Conservation (phyloP, 2,888 invertebrate species). For the Hybos culiciformis region DNA sequence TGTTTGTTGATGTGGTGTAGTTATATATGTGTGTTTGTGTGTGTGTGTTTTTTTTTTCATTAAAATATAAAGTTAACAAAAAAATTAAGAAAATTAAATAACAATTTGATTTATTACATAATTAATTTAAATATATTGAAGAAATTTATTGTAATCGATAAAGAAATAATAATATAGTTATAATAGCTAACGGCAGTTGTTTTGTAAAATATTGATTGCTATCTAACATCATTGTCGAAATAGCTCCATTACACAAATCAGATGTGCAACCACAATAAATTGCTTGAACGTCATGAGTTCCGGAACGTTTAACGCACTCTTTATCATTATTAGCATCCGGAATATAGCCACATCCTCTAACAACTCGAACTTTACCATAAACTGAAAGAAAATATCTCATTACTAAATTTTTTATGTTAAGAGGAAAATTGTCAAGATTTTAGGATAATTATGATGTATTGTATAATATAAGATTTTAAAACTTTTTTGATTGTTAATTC, state of each 20-base stretch:
- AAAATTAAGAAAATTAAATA: too few species aligned
- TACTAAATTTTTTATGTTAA: constrained; percentile 1
- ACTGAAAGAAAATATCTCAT: constrained; percentile 44
- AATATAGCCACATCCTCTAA: constrained; percentile 69
- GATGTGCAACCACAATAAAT: constrained; percentile 66
- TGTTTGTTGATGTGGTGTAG: too few species aligned
- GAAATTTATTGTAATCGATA: not conserved
- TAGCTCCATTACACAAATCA: constrained; percentile 58
- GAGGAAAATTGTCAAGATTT: not conserved
- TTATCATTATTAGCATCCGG: constrained; percentile 46
- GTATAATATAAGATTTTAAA: too few species aligned
- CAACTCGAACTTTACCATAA: constrained; percentile 58
- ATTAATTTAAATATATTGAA: not conserved
- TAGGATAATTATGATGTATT: too few species aligned
- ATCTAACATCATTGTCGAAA: constrained; percentile 19
- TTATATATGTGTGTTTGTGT: too few species aligned
- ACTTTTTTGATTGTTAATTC: too few species aligned
- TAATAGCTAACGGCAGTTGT: constrained; percentile 18
- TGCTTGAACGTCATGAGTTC: constrained; percentile 60
- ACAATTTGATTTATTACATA: too few species aligned
- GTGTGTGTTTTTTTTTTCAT: too few species aligned
- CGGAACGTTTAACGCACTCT: constrained; percentile 52
- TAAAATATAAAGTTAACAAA: too few species aligned
- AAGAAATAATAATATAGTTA: not conserved
- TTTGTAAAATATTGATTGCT: constrained; percentile 19